Evolutionary conservation across 2,113 vertebrate genomes (phyloP).

Genomic region (Engystomops pustulosus): DNA sequence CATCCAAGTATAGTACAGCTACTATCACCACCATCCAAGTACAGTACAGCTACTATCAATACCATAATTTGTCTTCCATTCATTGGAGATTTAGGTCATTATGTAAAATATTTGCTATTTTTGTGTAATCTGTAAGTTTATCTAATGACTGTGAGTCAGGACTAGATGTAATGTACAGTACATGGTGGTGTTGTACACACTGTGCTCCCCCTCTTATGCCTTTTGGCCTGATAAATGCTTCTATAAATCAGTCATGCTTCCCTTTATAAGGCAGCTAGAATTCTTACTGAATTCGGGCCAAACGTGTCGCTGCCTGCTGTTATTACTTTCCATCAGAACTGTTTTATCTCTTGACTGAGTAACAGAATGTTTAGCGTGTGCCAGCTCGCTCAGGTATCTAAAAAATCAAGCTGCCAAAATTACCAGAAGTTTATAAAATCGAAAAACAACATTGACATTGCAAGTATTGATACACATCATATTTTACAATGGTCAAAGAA

Average conservation of each 20-base stretch:
- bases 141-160: background rate
- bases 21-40: too few relatives aligned
- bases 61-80: too few relatives aligned
- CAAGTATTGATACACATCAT: too few relatives aligned
- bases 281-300: background rate
- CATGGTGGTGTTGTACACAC: background rate
- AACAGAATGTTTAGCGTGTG: background rate
- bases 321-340: background rate
- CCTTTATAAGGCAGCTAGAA: background rate
- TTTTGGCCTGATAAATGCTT: background rate
- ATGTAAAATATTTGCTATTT: too few relatives aligned
- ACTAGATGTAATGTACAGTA: background rate
- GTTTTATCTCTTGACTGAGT: background rate
- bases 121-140: too few relatives aligned
- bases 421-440: background rate
- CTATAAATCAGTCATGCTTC: background rate
- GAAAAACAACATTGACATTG: background rate
- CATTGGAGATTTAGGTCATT: too few relatives aligned
- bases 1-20: too few relatives aligned
- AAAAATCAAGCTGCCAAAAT: background rate
- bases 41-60: too few relatives aligned
- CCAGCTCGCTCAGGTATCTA: conserved; percentile 3
- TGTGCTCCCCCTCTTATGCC: background rate
- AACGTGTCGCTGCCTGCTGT: conserved; percentile 9
- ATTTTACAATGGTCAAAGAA: too few relatives aligned